Conservation (phyloP, 2,113 vertebrate species). For the Synchiropus splendidus region DNA sequence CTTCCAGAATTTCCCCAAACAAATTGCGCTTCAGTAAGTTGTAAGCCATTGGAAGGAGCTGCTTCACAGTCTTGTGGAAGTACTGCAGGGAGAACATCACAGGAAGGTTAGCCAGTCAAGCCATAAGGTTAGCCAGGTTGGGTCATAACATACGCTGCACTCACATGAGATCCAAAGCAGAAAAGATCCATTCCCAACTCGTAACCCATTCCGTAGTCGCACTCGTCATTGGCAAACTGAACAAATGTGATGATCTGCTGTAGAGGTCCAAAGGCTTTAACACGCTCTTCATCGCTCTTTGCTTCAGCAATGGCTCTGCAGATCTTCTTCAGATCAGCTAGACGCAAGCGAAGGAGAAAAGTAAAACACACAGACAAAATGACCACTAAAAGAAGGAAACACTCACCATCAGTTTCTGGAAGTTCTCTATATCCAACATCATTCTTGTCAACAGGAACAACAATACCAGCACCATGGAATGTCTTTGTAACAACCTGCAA, state of each 20-base stretch:
- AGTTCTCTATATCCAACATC: constrained; percentile 94
- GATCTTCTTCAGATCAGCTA: constrained; percentile 81
- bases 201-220: constrained; percentile 95
- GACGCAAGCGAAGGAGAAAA: background rate
- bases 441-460: constrained; percentile 92
- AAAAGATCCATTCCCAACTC: constrained; percentile 93
- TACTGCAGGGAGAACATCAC: constrained; percentile 65
- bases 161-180: constrained; percentile 89
- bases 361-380: background rate
- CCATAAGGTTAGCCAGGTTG: background rate
- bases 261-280: constrained; percentile 88
- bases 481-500: constrained; percentile 86
- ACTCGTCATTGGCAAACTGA: constrained; percentile 98
- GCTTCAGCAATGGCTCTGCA: constrained; percentile 87
- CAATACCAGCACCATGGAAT: constrained; percentile 86
- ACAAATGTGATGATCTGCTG: constrained; percentile 93
- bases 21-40: constrained; percentile 79
- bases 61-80: constrained; percentile 88
- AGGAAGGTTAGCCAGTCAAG: too few species aligned
- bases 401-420: constrained; percentile 85
- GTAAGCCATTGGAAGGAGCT: constrained; percentile 90
- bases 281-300: constrained; percentile 73
- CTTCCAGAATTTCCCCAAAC: constrained; percentile 84
- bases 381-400: too few species aligned
- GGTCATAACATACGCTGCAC: too few species aligned